Evolutionary conservation across 2,888 invertebrate species (phyloP).

Genomic region (Acrobasis consociella): DNA sequence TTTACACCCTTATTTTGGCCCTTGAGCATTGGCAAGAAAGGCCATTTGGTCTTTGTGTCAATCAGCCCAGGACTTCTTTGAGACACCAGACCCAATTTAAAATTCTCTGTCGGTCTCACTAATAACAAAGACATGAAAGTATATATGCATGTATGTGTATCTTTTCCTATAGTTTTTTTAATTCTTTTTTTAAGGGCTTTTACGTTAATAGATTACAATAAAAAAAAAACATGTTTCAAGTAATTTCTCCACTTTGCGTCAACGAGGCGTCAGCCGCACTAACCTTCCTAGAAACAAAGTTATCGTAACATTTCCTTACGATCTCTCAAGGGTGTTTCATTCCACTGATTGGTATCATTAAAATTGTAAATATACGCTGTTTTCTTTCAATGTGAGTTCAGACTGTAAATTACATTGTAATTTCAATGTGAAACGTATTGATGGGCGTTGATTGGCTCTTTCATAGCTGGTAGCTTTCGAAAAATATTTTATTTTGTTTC

Average conservation of each 20-base stretch:
- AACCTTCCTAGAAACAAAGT: slow-evolving; percentile 8
- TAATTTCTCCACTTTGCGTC: not conserved
- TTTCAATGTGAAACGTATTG: not conserved
- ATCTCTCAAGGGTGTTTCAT: not conserved
- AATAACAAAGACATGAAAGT: too few species aligned
- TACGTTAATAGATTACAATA: too few species aligned
- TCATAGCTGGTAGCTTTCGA: not conserved
- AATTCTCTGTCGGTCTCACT: too few species aligned
- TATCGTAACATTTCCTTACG: not conserved
- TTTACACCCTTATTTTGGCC: too few species aligned
- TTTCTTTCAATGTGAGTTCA: slow-evolving; percentile 7
- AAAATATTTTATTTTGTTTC: not conserved
- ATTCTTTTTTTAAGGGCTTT: too few species aligned
- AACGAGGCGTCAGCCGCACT: slow-evolving; percentile 1
- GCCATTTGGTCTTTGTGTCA: too few species aligned
- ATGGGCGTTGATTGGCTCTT: slow-evolving; percentile 3
- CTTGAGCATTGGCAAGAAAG: too few species aligned
- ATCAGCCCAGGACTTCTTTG: too few species aligned
- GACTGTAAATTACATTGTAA: not conserved
- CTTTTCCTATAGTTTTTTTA: too few species aligned
- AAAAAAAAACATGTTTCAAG: too few species aligned
- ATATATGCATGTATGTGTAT: too few species aligned
- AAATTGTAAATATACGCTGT: slow-evolving; percentile 10
- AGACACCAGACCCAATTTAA: too few species aligned
- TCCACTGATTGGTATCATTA: slow-evolving; percentile 6